Evolutionary conservation across 2,797 vertebrate genomes (phyloP).

Genomic region (Uromys caudimaculatus): DNA sequence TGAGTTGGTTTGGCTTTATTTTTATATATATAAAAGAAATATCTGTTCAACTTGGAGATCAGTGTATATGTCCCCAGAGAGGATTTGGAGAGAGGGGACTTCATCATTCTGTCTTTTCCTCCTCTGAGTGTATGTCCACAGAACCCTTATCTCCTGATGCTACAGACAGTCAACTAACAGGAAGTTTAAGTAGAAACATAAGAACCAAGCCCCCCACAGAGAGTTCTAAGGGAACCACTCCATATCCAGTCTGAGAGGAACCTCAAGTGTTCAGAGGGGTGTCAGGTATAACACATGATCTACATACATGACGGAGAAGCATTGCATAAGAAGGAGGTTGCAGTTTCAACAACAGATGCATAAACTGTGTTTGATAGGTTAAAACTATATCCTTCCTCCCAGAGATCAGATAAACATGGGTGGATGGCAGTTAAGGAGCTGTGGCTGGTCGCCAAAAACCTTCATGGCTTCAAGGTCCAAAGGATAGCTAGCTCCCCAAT

Average conservation of each 20-base stretch:
- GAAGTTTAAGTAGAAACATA: background rate
- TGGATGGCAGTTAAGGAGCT: too few relatives aligned
- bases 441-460: background rate
- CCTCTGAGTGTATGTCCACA: background rate
- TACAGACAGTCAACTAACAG: background rate
- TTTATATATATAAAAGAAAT: background rate
- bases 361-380: background rate
- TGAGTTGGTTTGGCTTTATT: background rate
- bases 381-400: slow-evolving; percentile 9
- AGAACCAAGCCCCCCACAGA: background rate
- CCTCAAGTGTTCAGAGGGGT: background rate
- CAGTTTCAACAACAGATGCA: background rate
- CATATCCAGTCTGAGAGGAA: background rate
- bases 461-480: background rate
- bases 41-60: background rate
- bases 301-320: too few relatives aligned
- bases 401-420: background rate
- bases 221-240: background rate
- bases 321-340: background rate
- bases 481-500: background rate
- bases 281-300: background rate
- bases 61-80: background rate
- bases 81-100: background rate
- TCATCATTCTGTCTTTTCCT: background rate
- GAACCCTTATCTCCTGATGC: background rate